Conservation (phyloP, 2,797 vertebrate genomes). For the Malurus splendens region DNA sequence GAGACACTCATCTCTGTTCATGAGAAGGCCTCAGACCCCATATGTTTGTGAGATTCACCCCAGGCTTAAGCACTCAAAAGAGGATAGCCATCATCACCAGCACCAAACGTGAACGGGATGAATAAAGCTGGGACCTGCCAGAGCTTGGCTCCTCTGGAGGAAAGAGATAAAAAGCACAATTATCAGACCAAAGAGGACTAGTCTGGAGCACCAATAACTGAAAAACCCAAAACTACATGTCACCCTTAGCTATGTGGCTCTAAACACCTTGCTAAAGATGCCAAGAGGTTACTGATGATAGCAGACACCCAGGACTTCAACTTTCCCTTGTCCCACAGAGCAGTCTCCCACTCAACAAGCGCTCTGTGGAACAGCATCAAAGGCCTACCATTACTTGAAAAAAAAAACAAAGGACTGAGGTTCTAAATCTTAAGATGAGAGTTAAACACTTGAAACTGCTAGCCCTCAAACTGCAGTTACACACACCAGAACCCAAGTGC, state of each 20-base stretch:
- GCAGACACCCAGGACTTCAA: neutral
- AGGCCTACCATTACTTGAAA: neutral
- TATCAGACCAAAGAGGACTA: neutral
- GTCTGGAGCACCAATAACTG: neutral
- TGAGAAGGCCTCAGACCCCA: neutral
- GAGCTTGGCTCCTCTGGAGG: neutral
- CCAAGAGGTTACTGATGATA: neutral
- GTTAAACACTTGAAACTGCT: neutral
- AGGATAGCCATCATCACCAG: neutral
- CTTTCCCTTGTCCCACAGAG: neutral
- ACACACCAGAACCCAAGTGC: neutral
- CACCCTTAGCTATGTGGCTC: neutral
- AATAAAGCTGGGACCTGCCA: neutral
- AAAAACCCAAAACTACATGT: neutral
- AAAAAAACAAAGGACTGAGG: neutral
- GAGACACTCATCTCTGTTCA: neutral
- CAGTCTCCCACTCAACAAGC: accelerated
- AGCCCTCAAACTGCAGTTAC: neutral
- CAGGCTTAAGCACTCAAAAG: neutral
- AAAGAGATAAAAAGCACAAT: neutral
- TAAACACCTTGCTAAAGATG: neutral
- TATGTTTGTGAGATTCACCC: neutral
- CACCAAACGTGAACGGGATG: neutral
- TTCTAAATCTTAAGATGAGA: neutral
- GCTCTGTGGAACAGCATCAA: neutral